phyloP scores from a whole-genome alignment of 2,797 vertebrate genomes.

The Pelobates cultripes region DNA sequence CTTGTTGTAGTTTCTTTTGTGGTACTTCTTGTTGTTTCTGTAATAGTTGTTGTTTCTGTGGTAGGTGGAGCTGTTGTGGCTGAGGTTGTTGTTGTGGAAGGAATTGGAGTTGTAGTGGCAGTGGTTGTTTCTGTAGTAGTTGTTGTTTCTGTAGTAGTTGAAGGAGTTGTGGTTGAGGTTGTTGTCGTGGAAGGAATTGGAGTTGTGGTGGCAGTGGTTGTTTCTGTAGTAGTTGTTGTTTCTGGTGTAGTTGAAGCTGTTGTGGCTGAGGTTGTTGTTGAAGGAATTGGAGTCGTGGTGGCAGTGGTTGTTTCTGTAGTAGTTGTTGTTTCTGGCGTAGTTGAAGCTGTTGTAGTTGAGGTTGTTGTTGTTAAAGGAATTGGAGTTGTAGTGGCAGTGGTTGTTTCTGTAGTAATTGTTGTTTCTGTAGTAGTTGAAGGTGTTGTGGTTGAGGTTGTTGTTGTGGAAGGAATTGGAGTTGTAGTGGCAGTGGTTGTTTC shows the following conservation, averaged over 20 bases:
- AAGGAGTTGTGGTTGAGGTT: background rate
- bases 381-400: background rate
- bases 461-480: background rate
- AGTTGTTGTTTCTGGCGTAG: background rate
- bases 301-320: background rate
- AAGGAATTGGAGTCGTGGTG: background rate
- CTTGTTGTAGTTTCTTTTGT: background rate
- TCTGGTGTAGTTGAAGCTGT: background rate
- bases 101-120: conserved; percentile 26
- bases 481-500: background rate
- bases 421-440: background rate
- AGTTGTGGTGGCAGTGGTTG: background rate
- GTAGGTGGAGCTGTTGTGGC: background rate
- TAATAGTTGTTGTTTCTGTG: background rate
- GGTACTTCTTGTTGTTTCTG: background rate
- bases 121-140: background rate
- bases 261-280: background rate
- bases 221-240: background rate
- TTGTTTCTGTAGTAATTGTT: background rate
- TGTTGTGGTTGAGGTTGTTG: background rate
- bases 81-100: no score
- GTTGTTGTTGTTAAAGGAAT: background rate
- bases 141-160: fast-evolving
- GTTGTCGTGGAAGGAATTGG: background rate
- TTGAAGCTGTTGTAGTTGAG: background rate